Percentiles rank a stretch among this genome's conserved stretches.
Evolutionary conservation across 1,140 invertebrate species (phyloP).

Genomic region (Calliphora vicina): DNA sequence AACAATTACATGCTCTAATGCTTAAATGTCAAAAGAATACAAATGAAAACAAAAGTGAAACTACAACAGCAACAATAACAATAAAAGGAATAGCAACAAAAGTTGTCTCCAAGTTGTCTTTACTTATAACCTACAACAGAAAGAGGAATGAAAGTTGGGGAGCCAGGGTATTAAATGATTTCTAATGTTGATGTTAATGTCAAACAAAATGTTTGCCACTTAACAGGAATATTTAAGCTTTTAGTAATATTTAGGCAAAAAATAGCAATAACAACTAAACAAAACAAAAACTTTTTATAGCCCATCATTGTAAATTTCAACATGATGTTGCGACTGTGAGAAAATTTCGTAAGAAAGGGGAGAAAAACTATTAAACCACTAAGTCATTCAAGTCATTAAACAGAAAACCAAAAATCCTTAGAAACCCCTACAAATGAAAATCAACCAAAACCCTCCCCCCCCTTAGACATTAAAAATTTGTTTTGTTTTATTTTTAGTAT

Average conservation of each 20-base stretch:
- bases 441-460: background rate
- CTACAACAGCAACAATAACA: background rate
- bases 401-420: background rate
- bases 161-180: background rate
- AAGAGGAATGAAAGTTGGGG: background rate
- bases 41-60: constrained; percentile 7
- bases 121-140: background rate
- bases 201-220: constrained; percentile 15
- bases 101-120: background rate
- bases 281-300: constrained; percentile 13
- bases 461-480: background rate
- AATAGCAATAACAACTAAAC: too few relatives aligned
- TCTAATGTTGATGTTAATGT: constrained; percentile 10
- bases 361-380: constrained; percentile 24
- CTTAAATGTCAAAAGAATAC: constrained; percentile 2
- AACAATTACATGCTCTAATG: constrained; percentile 12
- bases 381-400: constrained; percentile 28
- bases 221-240: constrained; percentile 19
- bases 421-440: background rate
- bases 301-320: background rate
- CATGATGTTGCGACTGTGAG: background rate
- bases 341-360: background rate
- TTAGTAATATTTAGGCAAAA: constrained; percentile 6
- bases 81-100: background rate
- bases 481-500: constrained; percentile 21